Conservation (phyloP, 2,888 invertebrate species). For the Julus scandinavius region DNA sequence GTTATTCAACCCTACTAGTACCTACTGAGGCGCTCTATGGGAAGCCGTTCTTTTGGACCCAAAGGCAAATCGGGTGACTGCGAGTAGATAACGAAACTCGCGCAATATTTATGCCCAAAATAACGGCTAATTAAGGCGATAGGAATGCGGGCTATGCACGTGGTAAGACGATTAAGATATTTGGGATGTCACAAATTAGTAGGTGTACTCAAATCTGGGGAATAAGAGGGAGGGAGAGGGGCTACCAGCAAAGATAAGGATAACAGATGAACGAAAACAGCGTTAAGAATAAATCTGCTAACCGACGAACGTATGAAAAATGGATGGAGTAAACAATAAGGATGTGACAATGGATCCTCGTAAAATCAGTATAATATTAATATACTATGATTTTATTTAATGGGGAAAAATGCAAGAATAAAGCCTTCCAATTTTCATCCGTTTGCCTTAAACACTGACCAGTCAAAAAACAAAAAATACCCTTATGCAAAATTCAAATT, state of each 20-base stretch:
- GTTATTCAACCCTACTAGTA: not conserved
- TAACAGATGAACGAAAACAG: not conserved
- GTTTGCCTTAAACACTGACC: no score
- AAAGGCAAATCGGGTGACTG: not conserved
- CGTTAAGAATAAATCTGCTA: not conserved
- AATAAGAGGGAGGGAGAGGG: not conserved
- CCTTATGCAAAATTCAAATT: not conserved
- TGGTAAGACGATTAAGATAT: conserved; percentile 12
- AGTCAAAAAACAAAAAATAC: no score
- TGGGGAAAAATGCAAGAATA: no score
- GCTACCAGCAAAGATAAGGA: not conserved
- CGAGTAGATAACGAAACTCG: not conserved
- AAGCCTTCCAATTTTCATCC: no score
- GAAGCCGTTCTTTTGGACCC: not conserved
- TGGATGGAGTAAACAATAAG: no score
- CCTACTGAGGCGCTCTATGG: not conserved
- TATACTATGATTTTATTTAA: no score
- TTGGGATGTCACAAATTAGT: conserved; percentile 6
- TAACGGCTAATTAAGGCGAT: not conserved
- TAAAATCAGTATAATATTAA: no score
- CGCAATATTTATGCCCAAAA: not conserved
- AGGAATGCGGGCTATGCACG: not conserved
- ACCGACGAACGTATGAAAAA: not conserved
- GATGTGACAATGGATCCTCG: no score
- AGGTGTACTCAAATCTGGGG: not conserved